Base-by-base conservation (phyloP, 2,113 vertebrate species). In the Albula goreensis region DNA sequence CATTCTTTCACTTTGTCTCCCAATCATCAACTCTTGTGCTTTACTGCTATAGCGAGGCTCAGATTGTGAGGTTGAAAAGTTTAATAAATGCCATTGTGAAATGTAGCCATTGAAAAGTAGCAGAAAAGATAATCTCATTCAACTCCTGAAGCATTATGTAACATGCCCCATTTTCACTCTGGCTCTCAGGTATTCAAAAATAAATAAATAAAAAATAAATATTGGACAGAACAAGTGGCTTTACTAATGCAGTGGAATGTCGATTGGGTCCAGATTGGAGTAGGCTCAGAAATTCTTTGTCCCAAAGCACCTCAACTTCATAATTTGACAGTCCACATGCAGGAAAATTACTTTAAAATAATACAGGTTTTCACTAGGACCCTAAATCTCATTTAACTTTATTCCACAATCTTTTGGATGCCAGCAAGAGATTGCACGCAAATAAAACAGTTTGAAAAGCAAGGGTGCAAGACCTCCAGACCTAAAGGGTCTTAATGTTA, bases 221-320 rank as follows among this genome's bases (percentile, higher is more conserved):
- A 11, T 80, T 13, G 78, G 51, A 41, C 31, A n/a, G 79, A 17
- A 83, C 50, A 80, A 80, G 83, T 60, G 77, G 82, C 81, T 87
- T 31, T 63, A 84, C 80, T 53, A 52, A 63, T 79, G 82, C 19
- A 17, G 57, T 81, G 78, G 77, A 84, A 88, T 84, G 78, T 78
- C 78, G 41, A 86, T 66, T 74, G 78, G 50, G 82, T 89, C 80
- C 86, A 89, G 77, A 74, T 78, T 86, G 70, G 81, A 83, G 19
- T 25, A 77, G 66, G 81, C 66, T 83, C 49, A n/a, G n/a, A 52
- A 50, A 56, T 81, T 25, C 78, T 83, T 49, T 87, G 53, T 25
- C 56, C 41, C 51, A 51, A 70, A 51, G 41, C 5, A 57, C 51
- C 50, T 82, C 80, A 22, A 50, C 53, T 50, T 83, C 41, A 60